Evolutionary conservation across 2,888 invertebrate genomes (phyloP).

Genomic region (Kuschelorhynchus macadamiae): DNA sequence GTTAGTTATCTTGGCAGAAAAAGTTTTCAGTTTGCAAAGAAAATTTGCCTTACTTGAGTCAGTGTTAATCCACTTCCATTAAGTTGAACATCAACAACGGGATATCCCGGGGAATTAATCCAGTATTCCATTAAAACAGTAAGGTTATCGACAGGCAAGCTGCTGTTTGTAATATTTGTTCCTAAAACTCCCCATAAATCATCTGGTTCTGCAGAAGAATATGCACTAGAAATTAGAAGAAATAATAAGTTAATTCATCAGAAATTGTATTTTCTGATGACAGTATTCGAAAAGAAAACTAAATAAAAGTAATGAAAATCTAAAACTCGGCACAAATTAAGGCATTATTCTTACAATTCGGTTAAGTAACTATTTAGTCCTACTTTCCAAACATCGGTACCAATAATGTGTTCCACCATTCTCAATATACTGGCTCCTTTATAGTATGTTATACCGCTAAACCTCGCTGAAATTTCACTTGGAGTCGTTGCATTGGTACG

Average conservation of each 20-base stretch:
- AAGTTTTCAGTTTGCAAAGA: background rate
- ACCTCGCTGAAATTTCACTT: constrained; percentile 74
- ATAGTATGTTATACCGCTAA: constrained; percentile 72
- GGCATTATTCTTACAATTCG: constrained; percentile 41
- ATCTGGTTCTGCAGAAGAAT: constrained; percentile 38
- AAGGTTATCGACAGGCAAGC: constrained; percentile 24
- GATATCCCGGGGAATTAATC: constrained; percentile 44
- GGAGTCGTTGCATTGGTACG: constrained; percentile 72
- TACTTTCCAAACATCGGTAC: constrained; percentile 32
- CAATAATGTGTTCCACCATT: constrained; percentile 50
- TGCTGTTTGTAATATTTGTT: background rate
- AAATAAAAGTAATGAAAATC: too few relatives aligned
- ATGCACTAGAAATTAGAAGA: constrained; percentile 21
- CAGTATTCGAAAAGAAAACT: too few relatives aligned
- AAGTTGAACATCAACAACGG: constrained; percentile 35
- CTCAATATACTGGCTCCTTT: constrained; percentile 54
- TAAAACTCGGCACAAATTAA: too few relatives aligned
- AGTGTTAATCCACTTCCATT: constrained; percentile 42
- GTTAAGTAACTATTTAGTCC: constrained; percentile 45
- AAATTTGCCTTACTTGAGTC: constrained; percentile 42
- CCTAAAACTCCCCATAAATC: constrained; percentile 44
- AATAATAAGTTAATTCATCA: background rate
- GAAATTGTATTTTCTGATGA: too few relatives aligned
- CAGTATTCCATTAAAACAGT: constrained; percentile 38
- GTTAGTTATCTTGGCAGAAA: background rate